Base-by-base conservation (phyloP, 2,888 invertebrate genomes). In the Pocota personata region DNA sequence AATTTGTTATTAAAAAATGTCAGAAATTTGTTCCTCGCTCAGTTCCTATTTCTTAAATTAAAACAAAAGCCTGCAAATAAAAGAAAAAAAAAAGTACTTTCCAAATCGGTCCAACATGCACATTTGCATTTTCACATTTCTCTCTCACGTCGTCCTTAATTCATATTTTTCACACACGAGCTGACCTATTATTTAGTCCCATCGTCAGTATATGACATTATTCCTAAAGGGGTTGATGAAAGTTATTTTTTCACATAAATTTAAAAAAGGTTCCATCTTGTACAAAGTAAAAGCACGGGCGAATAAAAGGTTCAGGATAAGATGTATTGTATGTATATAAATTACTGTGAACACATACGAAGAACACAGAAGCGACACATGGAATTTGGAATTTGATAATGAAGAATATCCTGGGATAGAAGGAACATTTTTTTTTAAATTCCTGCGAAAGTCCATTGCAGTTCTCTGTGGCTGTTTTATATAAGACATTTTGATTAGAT, bases 161-260 rank as follows among this genome's bases (percentile, higher is more conserved):
- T 75, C 73, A 64, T 75, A 43, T 75, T 52, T 64, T 75, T 62
- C 52, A 64, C 55, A 75, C 64, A 75, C 55, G 43, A 64, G 16
- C 43, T 75, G 52, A n/a, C 43, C 43, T 48, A 52, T 64, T 64
- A 52, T 30, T 64, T 43, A 52, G 27, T 19, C 19, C 30, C 48
- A 27, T 24, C 43, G 14, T 30, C 43, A 43, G 21, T 21, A 32
- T 32, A n/a, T 21, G 21, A 52, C n/a, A 19, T n/a, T 48, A 46
- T 37, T 10, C 73, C 73, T 52, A 14, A 55, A 64, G 64, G 64
- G 73, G 73, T 64, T 75, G 73, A 43, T 73, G 60, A 16, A 37
- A 48, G 60, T 62, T 35, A 27, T 73, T 72, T 72, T 52, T 52
- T 73, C 14, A 71, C 30, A 58, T 32, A 32, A 46, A 71, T 32